Conservation (phyloP, 2,888 invertebrate genomes). For the Orchesella flavescens region DNA sequence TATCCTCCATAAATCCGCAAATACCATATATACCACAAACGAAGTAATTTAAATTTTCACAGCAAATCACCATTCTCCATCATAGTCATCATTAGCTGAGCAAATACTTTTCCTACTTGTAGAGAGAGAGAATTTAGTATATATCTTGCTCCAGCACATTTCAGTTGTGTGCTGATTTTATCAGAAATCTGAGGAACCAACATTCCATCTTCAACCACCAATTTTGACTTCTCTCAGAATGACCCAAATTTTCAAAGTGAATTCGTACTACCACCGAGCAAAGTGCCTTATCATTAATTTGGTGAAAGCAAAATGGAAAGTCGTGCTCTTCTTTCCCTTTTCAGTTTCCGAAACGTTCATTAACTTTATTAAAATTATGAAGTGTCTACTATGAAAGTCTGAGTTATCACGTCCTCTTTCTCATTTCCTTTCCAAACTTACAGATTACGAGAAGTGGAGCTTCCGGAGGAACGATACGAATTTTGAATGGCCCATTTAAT, state of each 20-base stretch:
- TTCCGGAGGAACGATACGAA: background rate
- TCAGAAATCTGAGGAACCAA: no score
- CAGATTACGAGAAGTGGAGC: background rate
- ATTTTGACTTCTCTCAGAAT: background rate
- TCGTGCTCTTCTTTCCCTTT: no score
- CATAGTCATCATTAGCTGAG: slow-evolving; percentile 38
- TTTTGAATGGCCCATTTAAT: background rate
- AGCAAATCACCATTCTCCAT: slow-evolving; percentile 1
- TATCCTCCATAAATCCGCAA: background rate
- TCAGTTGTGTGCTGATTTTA: no score
- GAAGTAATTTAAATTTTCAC: slow-evolving; percentile 22
- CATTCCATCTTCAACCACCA: no score
- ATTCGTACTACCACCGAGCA: no score
- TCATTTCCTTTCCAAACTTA: background rate
- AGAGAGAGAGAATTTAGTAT: no score
- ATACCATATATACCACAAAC: slow-evolving; percentile 18
- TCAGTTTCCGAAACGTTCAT: no score
- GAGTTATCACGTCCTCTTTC: background rate
- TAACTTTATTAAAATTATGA: no score
- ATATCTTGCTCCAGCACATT: no score
- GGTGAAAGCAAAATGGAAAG: no score
- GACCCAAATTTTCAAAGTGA: background rate
- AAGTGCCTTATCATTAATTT: no score
- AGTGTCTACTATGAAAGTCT: background rate
- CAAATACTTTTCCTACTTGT: slow-evolving; percentile 17